phyloP scores from a whole-genome alignment of 2,888 invertebrate genomes.

The Notocelia uddmanniana region DNA sequence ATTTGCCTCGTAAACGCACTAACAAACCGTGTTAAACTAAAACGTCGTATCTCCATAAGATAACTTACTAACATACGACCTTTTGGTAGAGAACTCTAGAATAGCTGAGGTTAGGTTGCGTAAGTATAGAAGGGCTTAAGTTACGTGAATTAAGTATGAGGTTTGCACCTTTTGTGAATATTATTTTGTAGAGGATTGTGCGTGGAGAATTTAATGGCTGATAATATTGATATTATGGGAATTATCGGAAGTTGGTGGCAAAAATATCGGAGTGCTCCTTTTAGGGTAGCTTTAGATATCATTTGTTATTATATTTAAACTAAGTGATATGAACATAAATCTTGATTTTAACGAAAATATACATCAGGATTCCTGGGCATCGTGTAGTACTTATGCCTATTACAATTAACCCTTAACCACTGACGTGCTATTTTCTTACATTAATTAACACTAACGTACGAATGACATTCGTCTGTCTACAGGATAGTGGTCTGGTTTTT shows the following conservation, averaged over 20 bases:
- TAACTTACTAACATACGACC: background rate
- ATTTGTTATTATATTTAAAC: background rate
- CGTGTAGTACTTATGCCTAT: too few species aligned
- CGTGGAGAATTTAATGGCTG: conserved; percentile 51
- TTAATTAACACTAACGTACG: too few species aligned
- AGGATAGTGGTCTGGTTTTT: too few species aligned
- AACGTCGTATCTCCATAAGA: background rate
- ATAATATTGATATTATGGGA: conserved; percentile 51
- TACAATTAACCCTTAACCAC: too few species aligned
- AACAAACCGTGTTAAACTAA: conserved; percentile 49
- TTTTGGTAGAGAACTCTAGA: conserved; percentile 46
- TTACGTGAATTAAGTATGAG: background rate
- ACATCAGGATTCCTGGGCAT: background rate
- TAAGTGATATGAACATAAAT: background rate
- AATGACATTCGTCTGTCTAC: too few species aligned
- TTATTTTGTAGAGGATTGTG: conserved; percentile 41
- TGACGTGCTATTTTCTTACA: too few species aligned
- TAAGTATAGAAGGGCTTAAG: conserved; percentile 5
- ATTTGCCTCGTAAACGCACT: conserved; percentile 71
- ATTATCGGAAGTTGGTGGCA: conserved; percentile 44
- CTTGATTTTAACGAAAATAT: background rate
- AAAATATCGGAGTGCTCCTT: background rate
- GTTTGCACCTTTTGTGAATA: background rate
- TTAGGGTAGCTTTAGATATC: background rate
- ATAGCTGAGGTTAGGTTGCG: conserved; percentile 64